Conservation (phyloP, 30 jellyfish, hydroid and myxozoan species). For the Calvadosia cruxmelitensis region DNA sequence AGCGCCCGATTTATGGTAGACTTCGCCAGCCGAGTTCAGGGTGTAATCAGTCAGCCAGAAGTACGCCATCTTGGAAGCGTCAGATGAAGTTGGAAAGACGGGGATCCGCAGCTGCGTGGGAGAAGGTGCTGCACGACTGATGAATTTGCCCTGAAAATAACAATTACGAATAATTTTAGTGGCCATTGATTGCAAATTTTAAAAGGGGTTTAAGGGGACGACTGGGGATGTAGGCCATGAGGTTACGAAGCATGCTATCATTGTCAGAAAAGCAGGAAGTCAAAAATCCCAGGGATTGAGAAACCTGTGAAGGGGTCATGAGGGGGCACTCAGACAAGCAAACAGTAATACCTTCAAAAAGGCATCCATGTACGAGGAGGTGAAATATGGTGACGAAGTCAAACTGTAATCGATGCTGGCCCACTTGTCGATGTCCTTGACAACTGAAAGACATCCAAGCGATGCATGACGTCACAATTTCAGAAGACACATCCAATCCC, state of each 20-base stretch:
- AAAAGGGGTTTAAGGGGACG: too few species aligned
- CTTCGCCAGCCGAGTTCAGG: constrained; percentile 66
- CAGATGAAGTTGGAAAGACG: constrained; percentile 18
- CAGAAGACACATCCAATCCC: too few species aligned
- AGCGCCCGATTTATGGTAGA: constrained; percentile 38
- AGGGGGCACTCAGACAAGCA: neutral
- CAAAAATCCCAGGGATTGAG: neutral
- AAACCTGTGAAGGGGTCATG: neutral
- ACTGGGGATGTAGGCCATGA: too few species aligned
- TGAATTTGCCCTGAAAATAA: constrained; percentile 61
- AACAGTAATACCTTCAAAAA: constrained; percentile 37
- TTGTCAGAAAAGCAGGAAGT: too few species aligned
- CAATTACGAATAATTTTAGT: too few species aligned
- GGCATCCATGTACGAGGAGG: constrained; percentile 47
- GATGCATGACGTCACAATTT: too few species aligned
- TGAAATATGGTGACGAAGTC: constrained; percentile 50
- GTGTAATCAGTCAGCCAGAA: constrained; percentile 70
- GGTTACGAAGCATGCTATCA: too few species aligned
- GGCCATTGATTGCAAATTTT: too few species aligned
- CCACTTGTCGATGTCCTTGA: constrained; percentile 26
- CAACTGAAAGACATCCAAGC: too few species aligned
- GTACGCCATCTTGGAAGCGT: constrained; percentile 36
- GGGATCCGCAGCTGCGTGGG: constrained; percentile 33
- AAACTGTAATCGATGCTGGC: constrained; percentile 51
- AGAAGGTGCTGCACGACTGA: constrained; percentile 21